Evolutionary conservation across 2,797 vertebrate species (phyloP).

Genomic region (Sebastes umbrosus): DNA sequence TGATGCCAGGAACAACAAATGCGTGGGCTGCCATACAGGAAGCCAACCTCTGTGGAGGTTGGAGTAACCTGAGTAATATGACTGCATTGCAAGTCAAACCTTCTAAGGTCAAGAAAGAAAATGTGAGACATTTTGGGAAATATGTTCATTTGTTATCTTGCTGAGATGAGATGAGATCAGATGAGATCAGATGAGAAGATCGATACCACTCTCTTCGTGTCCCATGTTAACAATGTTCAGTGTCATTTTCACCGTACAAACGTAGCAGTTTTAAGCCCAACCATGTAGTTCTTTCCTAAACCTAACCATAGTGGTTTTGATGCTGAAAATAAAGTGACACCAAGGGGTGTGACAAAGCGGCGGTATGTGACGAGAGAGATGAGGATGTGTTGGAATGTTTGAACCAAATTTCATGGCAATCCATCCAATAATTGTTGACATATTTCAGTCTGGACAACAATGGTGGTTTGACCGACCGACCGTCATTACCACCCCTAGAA

Average conservation of each 20-base stretch:
- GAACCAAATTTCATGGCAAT: too few relatives aligned
- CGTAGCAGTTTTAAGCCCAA: too few relatives aligned
- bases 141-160: neutral
- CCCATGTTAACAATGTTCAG: too few relatives aligned
- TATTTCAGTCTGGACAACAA: neutral
- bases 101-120: neutral
- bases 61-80: neutral
- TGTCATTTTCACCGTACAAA: too few relatives aligned
- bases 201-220: neutral
- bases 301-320: too few relatives aligned
- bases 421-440: too few relatives aligned
- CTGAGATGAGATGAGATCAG: neutral
- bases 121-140: neutral
- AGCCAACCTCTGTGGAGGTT: neutral
- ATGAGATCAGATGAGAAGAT: neutral
- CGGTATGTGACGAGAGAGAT: too few relatives aligned
- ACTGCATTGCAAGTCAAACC: neutral
- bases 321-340: too few relatives aligned
- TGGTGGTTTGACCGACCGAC: neutral
- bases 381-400: too few relatives aligned
- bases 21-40: slow-evolving; percentile 16
- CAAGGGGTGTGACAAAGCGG: too few relatives aligned
- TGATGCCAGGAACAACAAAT: slow-evolving; percentile 43
- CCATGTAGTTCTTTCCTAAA: too few relatives aligned
- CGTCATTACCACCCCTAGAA: too few relatives aligned